Conservation (phyloP, 2,888 invertebrate genomes). For the Tribolium freemani region DNA sequence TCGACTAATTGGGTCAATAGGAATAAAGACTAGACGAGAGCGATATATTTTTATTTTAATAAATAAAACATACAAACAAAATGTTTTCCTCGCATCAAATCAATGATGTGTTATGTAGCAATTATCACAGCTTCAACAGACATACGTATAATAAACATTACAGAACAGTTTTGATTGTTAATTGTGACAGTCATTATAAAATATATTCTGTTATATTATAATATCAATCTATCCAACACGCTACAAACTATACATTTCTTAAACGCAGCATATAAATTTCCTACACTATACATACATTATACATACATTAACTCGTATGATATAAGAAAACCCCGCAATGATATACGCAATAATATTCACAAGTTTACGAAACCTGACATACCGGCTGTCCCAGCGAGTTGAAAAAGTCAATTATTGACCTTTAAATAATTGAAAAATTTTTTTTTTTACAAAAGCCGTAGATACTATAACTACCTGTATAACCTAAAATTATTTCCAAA, state of each 20-base stretch:
- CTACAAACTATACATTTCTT: slow-evolving; percentile 36
- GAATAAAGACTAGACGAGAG: slow-evolving; percentile 2
- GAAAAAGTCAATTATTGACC: no score
- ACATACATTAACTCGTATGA: not conserved
- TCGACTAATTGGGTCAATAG: slow-evolving; percentile 6
- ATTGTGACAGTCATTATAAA: slow-evolving; percentile 44
- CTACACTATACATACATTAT: slow-evolving; percentile 13
- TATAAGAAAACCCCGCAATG: no score
- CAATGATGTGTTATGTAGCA: slow-evolving; percentile 36
- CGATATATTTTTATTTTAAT: slow-evolving; percentile 24
- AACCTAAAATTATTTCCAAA: no score
- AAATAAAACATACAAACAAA: slow-evolving; percentile 37
- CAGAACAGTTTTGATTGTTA: slow-evolving; percentile 44
- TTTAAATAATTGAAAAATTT: no score
- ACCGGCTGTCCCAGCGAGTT: no score
- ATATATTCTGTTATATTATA: slow-evolving; percentile 34
- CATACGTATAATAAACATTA: slow-evolving; percentile 39
- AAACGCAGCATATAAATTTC: slow-evolving; percentile 29
- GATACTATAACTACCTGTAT: no score
- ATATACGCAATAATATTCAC: no score
- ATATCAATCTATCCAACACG: slow-evolving; percentile 4
- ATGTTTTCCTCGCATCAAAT: slow-evolving; percentile 15
- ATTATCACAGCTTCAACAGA: slow-evolving; percentile 49
- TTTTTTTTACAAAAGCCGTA: no score
- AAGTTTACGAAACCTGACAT: no score